Base-by-base conservation (phyloP, 2,888 invertebrate genomes). In the Phragmatobia fuliginosa region DNA sequence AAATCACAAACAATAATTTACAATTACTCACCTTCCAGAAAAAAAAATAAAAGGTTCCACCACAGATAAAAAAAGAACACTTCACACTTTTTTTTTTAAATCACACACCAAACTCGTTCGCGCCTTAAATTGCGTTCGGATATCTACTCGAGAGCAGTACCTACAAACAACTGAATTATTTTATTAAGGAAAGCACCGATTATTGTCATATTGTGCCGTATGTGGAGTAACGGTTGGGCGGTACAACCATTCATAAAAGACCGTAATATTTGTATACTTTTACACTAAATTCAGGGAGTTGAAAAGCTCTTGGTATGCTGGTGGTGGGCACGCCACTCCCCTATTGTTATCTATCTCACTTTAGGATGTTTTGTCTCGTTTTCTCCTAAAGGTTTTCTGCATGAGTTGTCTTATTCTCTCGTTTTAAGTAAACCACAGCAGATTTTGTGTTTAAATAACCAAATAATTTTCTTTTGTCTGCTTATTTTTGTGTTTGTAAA, bases 101-200 rank as follows among this genome's bases (percentile, higher is more conserved):
- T 67, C 82, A 82, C 79, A 75, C 81, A 76, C 78, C 49, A 60
- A 77, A 79, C 74, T 72, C 67, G 74, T 70, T 73, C 79, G 67
- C 79, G 73, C 75, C 63, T 69, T 66, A 72, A 73, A 70, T 62
- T 82, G 79, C 84, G 84, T 82, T 85, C 82, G 80, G 81, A 84
- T 75, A 84, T 83, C 87, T 83, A 81, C 77, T 85, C 87, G 83
- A 84, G 65, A 71, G 72, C 70, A 77, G 73, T 78, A 82, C 83
- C 80, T 81, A 83, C 75, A 71, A 75, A 90, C 91, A 91, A 94
- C 94, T 94, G 94, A 93, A 92, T 94, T 94, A 94, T 92, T 92
- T 91, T 92, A 93, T 92, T 91, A 92, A 84, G 82, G 84, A 85
- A 83, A 90, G 87, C 88, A 85, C 86, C 92, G 85, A 94, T 94